Percentiles rank a stretch among this genome's conserved stretches.
Conservation (phyloP, 2,113 vertebrate genomes). For the Agelaius tricolor region DNA sequence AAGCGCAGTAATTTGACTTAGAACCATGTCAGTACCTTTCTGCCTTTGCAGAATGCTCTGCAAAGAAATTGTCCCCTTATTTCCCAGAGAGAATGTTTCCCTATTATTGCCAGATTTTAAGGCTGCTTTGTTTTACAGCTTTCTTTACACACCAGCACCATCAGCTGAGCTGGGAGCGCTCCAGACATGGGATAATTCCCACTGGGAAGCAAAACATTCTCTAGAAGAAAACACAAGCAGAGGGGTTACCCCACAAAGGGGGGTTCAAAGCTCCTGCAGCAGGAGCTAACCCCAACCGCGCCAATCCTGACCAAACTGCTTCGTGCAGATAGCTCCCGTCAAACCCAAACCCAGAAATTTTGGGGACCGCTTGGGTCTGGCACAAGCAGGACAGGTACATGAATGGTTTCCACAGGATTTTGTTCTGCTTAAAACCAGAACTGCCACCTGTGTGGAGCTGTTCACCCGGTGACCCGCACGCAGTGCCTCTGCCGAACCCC, state of each 20-base stretch:
- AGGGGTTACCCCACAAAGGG: too few species aligned
- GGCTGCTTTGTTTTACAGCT: neutral
- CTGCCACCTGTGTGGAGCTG: accelerated
- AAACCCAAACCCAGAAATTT: neutral
- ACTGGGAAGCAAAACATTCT: neutral
- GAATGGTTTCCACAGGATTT: accelerated
- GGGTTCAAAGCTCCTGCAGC: neutral
- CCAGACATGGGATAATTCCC: neutral
- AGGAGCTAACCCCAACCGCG: neutral
- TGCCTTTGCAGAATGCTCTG: neutral
- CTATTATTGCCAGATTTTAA: neutral
- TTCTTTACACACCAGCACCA: neutral
- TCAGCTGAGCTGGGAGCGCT: neutral
- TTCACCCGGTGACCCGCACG: accelerated
- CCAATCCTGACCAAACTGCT: neutral
- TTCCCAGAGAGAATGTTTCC: neutral
- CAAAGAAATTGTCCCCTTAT: neutral
- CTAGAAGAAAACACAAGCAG: accelerated
- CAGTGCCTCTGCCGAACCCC: neutral
- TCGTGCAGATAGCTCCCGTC: accelerated
- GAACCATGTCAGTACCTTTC: neutral
- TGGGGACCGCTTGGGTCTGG: too few species aligned
- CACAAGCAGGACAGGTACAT: accelerated
- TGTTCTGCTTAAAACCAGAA: neutral
- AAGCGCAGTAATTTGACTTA: neutral